A percentile compares a stretch with the other conserved stretches of the same genome.
Conservation (phyloP, 2,113 vertebrate genomes). For the Cercocebus atys region DNA sequence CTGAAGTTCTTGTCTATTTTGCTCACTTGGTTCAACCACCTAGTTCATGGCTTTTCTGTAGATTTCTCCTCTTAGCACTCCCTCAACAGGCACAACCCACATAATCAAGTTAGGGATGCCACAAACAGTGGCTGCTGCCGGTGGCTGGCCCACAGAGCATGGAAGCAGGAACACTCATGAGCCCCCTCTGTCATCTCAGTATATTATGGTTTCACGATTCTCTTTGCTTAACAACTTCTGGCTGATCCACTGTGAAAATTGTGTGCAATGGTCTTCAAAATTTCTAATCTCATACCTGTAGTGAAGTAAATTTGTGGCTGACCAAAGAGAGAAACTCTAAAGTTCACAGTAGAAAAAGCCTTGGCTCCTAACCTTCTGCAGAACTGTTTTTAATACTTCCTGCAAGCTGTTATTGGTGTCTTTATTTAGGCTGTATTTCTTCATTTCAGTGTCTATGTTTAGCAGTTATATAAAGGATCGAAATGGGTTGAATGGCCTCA, state of each 20-base stretch:
- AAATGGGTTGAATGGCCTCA: slow-evolving; percentile 65
- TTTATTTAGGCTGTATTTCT: slow-evolving; percentile 75
- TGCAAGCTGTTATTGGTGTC: slow-evolving; percentile 53
- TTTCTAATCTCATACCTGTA: slow-evolving; percentile 40
- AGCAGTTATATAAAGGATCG: slow-evolving; percentile 66
- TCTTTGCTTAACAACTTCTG: slow-evolving; percentile 26
- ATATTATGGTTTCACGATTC: not conserved
- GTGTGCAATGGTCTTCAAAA: not conserved
- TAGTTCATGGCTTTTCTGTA: not conserved
- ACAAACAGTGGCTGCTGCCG: not conserved
- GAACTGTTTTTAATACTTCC: slow-evolving; percentile 64
- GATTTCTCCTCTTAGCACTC: not conserved
- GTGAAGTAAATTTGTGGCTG: slow-evolving; percentile 37
- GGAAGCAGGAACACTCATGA: not conserved
- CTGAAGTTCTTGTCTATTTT: not conserved
- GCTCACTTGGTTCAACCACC: not conserved
- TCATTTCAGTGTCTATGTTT: slow-evolving; percentile 65
- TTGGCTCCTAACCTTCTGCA: slow-evolving; percentile 14
- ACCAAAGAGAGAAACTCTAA: slow-evolving; percentile 50
- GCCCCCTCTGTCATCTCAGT: not conserved
- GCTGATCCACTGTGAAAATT: slow-evolving; percentile 33
- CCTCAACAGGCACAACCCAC: not conserved
- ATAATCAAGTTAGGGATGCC: not conserved
- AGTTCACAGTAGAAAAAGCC: slow-evolving; percentile 35
- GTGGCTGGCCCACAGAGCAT: not conserved